These are phyloP conservation scores for Furcifer pardalis DNA, from an alignment of 2,797 vertebrate species.

Conservation along the genomic window DNA sequence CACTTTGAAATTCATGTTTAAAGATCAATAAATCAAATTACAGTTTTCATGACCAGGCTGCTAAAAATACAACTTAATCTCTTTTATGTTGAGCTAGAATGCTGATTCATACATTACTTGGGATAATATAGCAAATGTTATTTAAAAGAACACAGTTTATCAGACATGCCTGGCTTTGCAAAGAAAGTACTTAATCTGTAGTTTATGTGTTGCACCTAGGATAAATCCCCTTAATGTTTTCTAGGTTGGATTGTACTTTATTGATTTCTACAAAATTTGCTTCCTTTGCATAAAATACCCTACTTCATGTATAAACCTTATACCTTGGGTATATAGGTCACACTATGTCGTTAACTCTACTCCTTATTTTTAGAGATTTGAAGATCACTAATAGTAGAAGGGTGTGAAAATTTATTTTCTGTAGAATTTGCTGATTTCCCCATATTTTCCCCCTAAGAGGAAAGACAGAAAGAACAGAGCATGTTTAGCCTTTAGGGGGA, in stretches of 20 bases:
- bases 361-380: neutral
- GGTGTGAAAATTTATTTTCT: neutral
- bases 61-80: constrained; percentile 26
- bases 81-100: constrained; percentile 25
- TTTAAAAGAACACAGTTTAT: constrained; percentile 15
- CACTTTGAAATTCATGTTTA: constrained; percentile 14
- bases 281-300: neutral
- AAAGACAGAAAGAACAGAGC: too few relatives aligned
- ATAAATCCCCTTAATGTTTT: constrained; percentile 7
- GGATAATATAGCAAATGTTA: constrained; percentile 26
- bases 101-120: constrained; percentile 19
- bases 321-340: neutral
- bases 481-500: too few relatives aligned
- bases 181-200: constrained; percentile 2
- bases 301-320: neutral
- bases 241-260: neutral
- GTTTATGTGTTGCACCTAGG: neutral
- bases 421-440: too few relatives aligned
- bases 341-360: neutral
- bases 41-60: constrained; percentile 27
- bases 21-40: constrained; percentile 41
- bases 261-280: neutral
- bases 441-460: neutral
- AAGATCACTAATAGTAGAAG: neutral
- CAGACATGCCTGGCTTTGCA: neutral